Percentiles rank a stretch among this genome's conserved stretches.
These are phyloP conservation scores for Natator depressus DNA, from an alignment of 2,113 vertebrate species.

Conservation along the genomic window DNA sequence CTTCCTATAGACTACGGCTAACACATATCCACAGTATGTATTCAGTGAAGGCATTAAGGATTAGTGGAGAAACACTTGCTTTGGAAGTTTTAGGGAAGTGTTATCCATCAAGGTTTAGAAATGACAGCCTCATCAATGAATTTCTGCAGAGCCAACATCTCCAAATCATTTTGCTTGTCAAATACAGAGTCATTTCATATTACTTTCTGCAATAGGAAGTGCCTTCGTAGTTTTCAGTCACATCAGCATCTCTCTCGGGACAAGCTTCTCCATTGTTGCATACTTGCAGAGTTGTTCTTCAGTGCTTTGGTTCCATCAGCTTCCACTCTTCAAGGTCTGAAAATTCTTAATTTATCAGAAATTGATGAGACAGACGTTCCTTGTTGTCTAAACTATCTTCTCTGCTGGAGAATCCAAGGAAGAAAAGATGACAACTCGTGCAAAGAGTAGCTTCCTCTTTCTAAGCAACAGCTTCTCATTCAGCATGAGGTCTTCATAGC, in stretches of 20 bases:
- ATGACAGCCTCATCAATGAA: not conserved
- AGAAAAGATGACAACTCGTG: constrained; percentile 28
- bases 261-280: not conserved
- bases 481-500: constrained; percentile 74
- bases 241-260: not conserved
- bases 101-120: not conserved
- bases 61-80: not conserved
- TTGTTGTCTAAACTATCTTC: constrained; percentile 22
- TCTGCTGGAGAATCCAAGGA: constrained; percentile 26
- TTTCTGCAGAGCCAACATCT: not conserved
- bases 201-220: not conserved
- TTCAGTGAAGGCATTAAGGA: not conserved
- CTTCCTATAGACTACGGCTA: constrained; percentile 18
- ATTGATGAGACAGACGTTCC: not conserved
- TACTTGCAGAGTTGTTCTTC: not conserved
- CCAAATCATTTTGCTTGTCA: not conserved
- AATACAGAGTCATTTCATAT: not conserved
- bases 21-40: not conserved
- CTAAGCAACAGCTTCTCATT: constrained; percentile 72
- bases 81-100: not conserved
- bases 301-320: not conserved
- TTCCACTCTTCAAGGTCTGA: not conserved
- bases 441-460: constrained; percentile 24
- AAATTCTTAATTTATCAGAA: not conserved
- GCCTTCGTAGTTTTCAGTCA: not conserved